A percentile compares a stretch with the other conserved stretches of the same genome.
Evolutionary conservation across 2,888 invertebrate genomes (phyloP).

Genomic region (Spialia ferax): DNA sequence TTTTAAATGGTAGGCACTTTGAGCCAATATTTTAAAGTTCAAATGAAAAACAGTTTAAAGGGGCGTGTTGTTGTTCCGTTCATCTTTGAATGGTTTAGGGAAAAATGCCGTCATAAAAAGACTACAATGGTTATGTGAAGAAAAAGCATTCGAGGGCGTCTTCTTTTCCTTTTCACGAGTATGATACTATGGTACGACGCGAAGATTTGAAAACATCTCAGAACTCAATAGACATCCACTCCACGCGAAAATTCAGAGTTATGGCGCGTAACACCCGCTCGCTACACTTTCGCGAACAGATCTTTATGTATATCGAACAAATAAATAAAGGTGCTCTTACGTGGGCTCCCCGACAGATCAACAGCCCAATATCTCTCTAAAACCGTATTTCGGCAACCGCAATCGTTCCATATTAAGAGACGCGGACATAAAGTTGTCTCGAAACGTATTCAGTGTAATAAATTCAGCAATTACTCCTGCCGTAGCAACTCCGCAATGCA

Average conservation of each 20-base stretch:
- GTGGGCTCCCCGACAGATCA: conserved; percentile 6
- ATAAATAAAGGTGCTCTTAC: conserved; percentile 17
- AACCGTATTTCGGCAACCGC: conserved; percentile 36
- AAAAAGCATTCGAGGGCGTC: no score
- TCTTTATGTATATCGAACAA: no score
- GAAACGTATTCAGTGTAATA: conserved; percentile 37
- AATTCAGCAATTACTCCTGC: conserved; percentile 39
- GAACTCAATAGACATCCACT: not conserved
- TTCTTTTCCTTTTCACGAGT: no score
- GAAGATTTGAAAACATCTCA: not conserved
- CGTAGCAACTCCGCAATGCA: conserved; percentile 38
- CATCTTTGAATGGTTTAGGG: no score
- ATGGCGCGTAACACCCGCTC: not conserved
- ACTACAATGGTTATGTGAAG: no score
- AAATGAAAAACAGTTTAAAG: no score
- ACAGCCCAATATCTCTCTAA: conserved; percentile 26
- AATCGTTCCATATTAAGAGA: conserved; percentile 37
- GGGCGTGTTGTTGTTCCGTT: no score
- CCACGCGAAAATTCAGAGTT: not conserved
- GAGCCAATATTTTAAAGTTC: not conserved
- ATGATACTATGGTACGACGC: no score
- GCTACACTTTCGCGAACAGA: not conserved
- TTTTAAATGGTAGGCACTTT: not conserved
- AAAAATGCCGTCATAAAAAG: no score
- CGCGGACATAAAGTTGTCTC: conserved; percentile 38